A percentile compares a stretch with the other conserved stretches of the same genome.
phyloP scores from a whole-genome alignment of 2,797 vertebrate genomes.

The Ambastaia sidthimunki region DNA sequence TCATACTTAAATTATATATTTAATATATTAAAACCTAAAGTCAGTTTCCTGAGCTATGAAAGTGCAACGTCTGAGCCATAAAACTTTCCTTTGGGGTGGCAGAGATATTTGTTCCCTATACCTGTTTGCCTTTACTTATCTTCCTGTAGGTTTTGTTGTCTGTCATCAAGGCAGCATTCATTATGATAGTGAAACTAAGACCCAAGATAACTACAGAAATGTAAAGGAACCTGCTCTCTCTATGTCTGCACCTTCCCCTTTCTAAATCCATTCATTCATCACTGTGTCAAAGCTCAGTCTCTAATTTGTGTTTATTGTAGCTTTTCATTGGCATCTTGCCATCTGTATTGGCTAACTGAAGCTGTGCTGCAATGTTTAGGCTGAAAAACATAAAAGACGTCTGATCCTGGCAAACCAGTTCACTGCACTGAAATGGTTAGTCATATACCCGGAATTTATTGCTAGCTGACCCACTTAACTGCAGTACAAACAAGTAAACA shows the following conservation, averaged over 20 bases:
- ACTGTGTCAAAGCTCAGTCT: not conserved
- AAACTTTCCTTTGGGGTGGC: constrained; percentile 9
- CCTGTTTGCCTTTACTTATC: constrained; percentile 13
- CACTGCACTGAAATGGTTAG: constrained; percentile 17
- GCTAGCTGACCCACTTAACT: constrained; percentile 22
- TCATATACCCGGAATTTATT: constrained; percentile 34
- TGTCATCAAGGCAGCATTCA: constrained; percentile 55
- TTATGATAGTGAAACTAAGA: constrained; percentile 65
- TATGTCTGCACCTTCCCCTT: not conserved
- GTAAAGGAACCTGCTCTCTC: constrained; percentile 28
- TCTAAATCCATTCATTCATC: constrained; percentile 14
- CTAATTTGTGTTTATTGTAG: constrained; percentile 13
- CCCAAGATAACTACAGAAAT: constrained; percentile 26
- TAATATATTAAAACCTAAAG: no score
- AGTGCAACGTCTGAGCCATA: not conserved
- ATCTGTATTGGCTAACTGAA: not conserved
- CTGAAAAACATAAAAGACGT: not conserved
- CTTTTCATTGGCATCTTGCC: constrained; percentile 12
- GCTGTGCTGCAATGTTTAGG: not conserved
- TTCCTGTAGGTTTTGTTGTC: constrained; percentile 55
- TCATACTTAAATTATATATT: not conserved
- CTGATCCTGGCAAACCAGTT: constrained; percentile 20
- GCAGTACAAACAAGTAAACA: constrained; percentile 17
- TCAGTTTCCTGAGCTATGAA: not conserved
- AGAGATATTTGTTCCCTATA: constrained; percentile 65